These are phyloP conservation scores for Eilema sororculum DNA, from an alignment of 2,888 invertebrate genomes.

Conservation along the genomic window DNA sequence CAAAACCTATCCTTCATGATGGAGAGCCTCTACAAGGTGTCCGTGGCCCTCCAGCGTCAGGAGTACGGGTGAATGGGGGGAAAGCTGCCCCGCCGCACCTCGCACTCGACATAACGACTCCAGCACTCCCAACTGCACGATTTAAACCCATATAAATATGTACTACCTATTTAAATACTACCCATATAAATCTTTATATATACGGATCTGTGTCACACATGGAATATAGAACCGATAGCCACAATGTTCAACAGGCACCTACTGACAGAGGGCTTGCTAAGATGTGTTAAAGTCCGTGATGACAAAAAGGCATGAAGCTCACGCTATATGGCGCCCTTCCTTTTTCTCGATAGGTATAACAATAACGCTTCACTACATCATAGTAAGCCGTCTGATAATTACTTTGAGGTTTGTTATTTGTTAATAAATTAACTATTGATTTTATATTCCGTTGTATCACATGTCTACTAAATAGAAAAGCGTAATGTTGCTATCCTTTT, in stretches of 20 bases:
- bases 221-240: background rate
- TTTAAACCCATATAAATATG: background rate
- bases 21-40: slow-evolving; percentile 84
- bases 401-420: background rate
- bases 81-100: background rate
- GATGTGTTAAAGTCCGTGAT: no score
- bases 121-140: background rate
- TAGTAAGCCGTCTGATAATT: no score
- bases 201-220: background rate
- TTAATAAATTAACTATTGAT: background rate
- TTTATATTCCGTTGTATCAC: background rate
- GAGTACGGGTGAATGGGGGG: slow-evolving; percentile 62
- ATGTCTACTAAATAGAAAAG: background rate
- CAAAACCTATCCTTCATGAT: slow-evolving; percentile 83
- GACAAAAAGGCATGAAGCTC: no score
- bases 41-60: slow-evolving; percentile 78
- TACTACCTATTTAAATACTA: background rate
- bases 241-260: background rate
- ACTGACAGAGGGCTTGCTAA: no score
- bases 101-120: background rate
- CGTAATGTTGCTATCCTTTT: background rate
- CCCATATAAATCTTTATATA: background rate
- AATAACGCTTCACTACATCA: no score
- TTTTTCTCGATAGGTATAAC: no score
- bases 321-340: no score